Evolutionary conservation across 2,797 vertebrate genomes (phyloP), one percentile per base, ranked within the genome.

Genomic region (Neosilurus mollespiculum): DNA sequence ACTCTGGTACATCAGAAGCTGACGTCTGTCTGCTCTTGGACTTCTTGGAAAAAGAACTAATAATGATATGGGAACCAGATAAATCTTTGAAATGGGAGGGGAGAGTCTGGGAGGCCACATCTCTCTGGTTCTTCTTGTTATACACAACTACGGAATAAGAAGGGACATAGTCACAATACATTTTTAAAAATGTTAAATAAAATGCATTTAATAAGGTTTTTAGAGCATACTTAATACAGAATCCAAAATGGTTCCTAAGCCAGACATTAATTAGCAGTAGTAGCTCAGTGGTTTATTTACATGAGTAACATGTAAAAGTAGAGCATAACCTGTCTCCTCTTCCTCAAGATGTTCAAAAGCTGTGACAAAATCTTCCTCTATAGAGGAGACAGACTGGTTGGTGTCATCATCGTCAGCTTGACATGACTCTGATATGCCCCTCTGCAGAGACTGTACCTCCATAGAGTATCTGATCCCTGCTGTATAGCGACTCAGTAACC

Each of bases 321-420:
- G 66, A 86, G 82, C 86, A 34, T 92, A 91, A 91, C 91, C 91
- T 49, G 92, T 87, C 37, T 97, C 96, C 1, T 98, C 98, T 87
- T 99, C 97, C 90, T 99, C 98, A 70, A 99, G 94, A 87, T 99
- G 97, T 89, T 99, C 98, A 9, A 98, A 95, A 56, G 98, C 98
- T 43, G 98, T 99, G 87, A 99, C 97, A 91, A 99, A 99, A 93
- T 99, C 98, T 86, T 99, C 98, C 86, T 99, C 98, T 37, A 99
- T 99, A 62, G 98, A 99, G 59, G 98, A 99, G 77, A 99, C 97
- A 0, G 98, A 99, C 87, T 98, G 97, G 93, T 98, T 99, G 66
- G 98, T 99, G 93, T 98, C 97, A 69, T 99, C 97, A 2, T 99
- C 97, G 87, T 98, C 97, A 26, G 94, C 92, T 24, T 93, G 94